phyloP scores from a whole-genome alignment of 2,113 vertebrate genomes.

The Halcyon senegalensis region DNA sequence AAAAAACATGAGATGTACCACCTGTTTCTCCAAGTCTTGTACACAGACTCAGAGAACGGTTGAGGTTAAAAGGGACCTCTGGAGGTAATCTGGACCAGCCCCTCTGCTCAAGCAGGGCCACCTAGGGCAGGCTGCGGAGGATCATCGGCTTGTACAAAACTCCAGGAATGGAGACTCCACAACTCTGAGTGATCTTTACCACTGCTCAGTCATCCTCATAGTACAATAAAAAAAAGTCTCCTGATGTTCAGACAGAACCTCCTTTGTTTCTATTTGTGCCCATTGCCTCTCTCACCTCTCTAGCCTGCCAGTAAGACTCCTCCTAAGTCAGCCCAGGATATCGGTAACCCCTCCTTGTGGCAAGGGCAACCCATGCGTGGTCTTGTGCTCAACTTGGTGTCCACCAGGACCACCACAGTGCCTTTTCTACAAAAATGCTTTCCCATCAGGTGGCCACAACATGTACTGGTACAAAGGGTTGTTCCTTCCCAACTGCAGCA shows the following conservation, averaged over 20 bases:
- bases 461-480: rapidly evolving
- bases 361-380: rapidly evolving
- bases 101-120: neutral
- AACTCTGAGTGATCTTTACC: neutral
- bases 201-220: neutral
- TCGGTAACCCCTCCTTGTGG: rapidly evolving
- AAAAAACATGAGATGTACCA: neutral
- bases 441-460: neutral
- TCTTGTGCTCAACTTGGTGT: neutral
- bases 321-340: neutral
- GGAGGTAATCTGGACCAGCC: neutral
- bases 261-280: neutral
- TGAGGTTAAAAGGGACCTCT: neutral
- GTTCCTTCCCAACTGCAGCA: rapidly evolving
- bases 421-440: neutral
- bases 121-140: neutral
- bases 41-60: neutral
- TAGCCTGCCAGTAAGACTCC: neutral
- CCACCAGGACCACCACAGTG: neutral
- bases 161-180: neutral
- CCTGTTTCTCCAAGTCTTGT: neutral
- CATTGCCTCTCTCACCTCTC: too few species aligned
- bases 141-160: neutral
- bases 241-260: neutral
- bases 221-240: neutral